Percentiles rank a stretch among this genome's conserved stretches.
Evolutionary conservation across 2,113 vertebrate species (phyloP).

Genomic region (Sturnira hondurensis): DNA sequence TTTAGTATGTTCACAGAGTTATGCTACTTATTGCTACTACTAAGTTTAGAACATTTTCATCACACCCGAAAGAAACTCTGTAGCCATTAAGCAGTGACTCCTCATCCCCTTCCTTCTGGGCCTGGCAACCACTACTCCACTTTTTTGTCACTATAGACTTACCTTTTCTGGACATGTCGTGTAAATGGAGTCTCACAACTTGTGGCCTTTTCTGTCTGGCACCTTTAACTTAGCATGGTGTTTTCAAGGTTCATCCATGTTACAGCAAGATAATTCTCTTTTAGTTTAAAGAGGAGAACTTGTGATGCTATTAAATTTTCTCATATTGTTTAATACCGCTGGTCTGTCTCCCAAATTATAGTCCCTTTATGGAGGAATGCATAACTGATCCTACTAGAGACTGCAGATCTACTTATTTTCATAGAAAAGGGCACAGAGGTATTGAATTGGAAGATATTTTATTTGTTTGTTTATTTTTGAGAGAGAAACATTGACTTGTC

Average conservation of each 20-base stretch:
- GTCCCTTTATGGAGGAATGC: not conserved
- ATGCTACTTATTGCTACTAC: not conserved
- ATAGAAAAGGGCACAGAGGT: not conserved
- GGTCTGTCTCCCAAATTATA: not conserved
- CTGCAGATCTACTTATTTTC: not conserved
- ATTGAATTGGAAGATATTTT: not conserved
- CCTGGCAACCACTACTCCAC: not conserved
- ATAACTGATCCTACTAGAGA: not conserved
- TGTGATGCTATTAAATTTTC: not conserved
- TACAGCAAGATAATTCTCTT: not conserved
- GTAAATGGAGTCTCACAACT: not conserved
- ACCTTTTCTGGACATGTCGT: not conserved
- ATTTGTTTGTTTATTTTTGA: too few species aligned
- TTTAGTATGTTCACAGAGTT: not conserved
- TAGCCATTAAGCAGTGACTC: not conserved
- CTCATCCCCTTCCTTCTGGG: not conserved
- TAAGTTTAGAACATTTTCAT: not conserved
- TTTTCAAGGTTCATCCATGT: not conserved
- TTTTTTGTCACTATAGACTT: not conserved
- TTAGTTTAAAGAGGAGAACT: not conserved
- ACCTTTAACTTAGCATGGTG: not conserved
- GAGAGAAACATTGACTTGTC: too few species aligned
- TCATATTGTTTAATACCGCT: not conserved
- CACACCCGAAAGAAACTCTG: not conserved
- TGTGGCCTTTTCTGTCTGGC: not conserved